Percentiles rank a stretch among this genome's conserved stretches.
These are phyloP conservation scores for Epistrophe eligans DNA, from an alignment of 2,888 invertebrate genomes.

Conservation along the genomic window DNA sequence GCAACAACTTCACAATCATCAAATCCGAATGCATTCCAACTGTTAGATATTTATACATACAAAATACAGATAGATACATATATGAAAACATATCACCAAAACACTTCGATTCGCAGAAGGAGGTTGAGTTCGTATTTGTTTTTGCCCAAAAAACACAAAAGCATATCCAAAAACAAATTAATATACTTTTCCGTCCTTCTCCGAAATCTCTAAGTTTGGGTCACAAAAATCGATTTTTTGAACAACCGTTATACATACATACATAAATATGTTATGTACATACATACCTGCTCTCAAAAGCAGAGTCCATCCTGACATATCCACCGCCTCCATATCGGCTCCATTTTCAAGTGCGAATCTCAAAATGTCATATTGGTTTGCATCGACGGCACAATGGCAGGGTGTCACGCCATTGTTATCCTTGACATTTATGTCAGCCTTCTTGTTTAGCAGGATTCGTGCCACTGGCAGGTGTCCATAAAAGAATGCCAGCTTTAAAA, in stretches of 20 bases:
- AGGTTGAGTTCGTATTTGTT: neutral
- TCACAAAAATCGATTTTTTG: conserved; percentile 42
- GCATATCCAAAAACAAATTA: neutral
- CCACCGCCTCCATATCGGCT: conserved; percentile 81
- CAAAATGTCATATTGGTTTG: conserved; percentile 81
- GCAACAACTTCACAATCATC: conserved; percentile 80
- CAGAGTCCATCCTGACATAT: conserved; percentile 82
- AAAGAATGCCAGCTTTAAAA: conserved; percentile 81
- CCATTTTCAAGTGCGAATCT: conserved; percentile 82
- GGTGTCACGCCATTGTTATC: conserved; percentile 82
- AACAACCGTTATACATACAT: neutral
- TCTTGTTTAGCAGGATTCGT: conserved; percentile 82
- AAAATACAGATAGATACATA: neutral
- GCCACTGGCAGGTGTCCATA: conserved; percentile 82
- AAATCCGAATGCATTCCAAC: conserved; percentile 81
- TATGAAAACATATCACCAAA: conserved; percentile 7
- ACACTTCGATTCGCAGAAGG: neutral
- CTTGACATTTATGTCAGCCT: conserved; percentile 81
- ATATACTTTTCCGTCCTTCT: conserved; percentile 29
- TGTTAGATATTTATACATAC: conserved; percentile 45
- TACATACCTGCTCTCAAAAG: conserved; percentile 82
- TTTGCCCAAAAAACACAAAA: neutral
- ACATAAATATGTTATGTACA: no score
- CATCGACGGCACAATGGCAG: conserved; percentile 83
- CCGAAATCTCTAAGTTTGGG: conserved; percentile 31